Conservation (phyloP, 2,797 vertebrate species). For the Phylloscopus collybita region DNA sequence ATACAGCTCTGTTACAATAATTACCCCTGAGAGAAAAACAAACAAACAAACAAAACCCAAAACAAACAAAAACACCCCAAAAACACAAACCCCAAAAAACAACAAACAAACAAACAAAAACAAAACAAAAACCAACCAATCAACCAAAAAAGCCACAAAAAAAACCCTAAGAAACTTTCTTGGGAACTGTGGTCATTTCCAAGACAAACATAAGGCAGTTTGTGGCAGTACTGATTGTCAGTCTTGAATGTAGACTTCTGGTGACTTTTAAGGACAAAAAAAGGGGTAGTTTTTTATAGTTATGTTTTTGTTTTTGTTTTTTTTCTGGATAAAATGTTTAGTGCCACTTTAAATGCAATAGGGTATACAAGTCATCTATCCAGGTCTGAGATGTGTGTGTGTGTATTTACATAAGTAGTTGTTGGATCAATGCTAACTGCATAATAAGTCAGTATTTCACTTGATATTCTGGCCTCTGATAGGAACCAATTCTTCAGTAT, state of each 20-base stretch:
- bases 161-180: not conserved
- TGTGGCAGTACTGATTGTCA: not conserved
- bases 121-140: too few relatives aligned
- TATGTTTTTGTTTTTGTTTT: not conserved
- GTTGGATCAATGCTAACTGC: not conserved
- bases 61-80: not conserved
- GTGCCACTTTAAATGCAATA: not conserved
- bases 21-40: not conserved
- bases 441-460: not conserved
- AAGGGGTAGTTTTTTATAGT: not conserved
- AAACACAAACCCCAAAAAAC: too few relatives aligned
- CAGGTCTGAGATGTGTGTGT: not conserved
- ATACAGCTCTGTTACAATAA: not conserved
- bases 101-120: too few relatives aligned
- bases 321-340: not conserved
- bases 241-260: not conserved
- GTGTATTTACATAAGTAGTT: not conserved
- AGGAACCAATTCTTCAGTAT: not conserved
- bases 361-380: not conserved
- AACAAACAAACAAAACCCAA: too few relatives aligned
- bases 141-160: too few relatives aligned
- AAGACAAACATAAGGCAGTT: not conserved
- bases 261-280: not conserved
- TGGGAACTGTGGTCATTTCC: not conserved
- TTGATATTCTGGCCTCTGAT: not conserved